Base-by-base conservation (phyloP, 2,888 invertebrate genomes). In the Diaprepes abbreviatus region DNA sequence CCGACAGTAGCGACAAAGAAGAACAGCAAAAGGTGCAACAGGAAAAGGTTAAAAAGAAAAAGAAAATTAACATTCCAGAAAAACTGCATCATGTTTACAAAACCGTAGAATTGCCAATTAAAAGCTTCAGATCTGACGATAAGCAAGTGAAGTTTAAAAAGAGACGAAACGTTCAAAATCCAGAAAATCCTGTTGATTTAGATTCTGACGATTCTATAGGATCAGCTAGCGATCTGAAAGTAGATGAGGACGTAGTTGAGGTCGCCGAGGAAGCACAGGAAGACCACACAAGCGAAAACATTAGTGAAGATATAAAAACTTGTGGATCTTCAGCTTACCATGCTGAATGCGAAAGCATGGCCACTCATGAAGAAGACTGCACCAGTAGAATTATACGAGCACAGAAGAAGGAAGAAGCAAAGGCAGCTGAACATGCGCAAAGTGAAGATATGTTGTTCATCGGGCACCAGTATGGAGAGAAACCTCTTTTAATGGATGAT, bases 401-500 rank as follows among this genome's bases (percentile, higher is more conserved):
- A n/a, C 85, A 87, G 74, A 84, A 85, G 69, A 86, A 86, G 54
- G 86, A 86, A 76, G 81, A 79, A 35, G 78, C 77, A 52, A 86
- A 83, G 72, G 83, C 73, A 10, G 83, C 70, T 6, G 72, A 75
- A 3, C 72, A 72, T 5, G n/a, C 19, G 6, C 71, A 71, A 28
- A 73, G 72, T 43, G 88, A 88, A 45, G 89, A 88, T 77, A 86
- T 89, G 50, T 83, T 89, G 24, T 89, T 92, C 71, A 89, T 92
- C 4, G 89, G 92, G 0, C 92, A 92, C 80, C 91, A 90, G 75
- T 92, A 92, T 76, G 93, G 93, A 0, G 92, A 92, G 71, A 89
- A 89, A 74, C 93, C 93, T 0, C 82, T 94, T 36, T 81, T 94
- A 3, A 86, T 93, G 63, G 93, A 93, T 78, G 93, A 93, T 80